Evolutionary conservation across 2,113 vertebrate species (phyloP).

Genomic region (Chaetura pelagica): DNA sequence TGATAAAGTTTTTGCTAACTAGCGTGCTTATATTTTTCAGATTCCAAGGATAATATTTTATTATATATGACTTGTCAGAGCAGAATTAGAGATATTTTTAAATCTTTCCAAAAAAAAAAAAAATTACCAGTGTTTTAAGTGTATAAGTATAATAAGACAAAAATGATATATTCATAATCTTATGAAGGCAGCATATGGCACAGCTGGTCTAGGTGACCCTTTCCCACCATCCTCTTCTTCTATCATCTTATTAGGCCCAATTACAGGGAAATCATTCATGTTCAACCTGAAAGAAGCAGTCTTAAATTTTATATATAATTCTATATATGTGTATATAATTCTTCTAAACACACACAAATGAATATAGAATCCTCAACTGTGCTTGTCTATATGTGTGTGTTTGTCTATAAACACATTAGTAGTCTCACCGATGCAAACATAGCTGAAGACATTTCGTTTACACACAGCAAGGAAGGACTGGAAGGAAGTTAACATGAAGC

Average conservation of each 20-base stretch:
- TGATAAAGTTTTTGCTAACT: conserved; percentile 22
- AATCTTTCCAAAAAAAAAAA: neutral
- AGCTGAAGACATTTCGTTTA: neutral
- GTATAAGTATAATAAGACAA: neutral
- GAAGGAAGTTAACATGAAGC: neutral
- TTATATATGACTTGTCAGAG: conserved; percentile 1
- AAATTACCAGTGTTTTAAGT: neutral
- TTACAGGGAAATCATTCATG: neutral
- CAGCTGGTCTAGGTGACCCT: neutral
- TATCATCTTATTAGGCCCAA: neutral
- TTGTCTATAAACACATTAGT: neutral
- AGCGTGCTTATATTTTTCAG: neutral
- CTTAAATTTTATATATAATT: neutral
- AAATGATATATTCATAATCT: neutral
- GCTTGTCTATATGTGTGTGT: neutral
- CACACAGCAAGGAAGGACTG: neutral
- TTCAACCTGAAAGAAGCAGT: neutral
- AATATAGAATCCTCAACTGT: neutral
- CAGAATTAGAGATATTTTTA: neutral
- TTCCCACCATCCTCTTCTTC: neutral
- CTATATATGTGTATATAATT: neutral
- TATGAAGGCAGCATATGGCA: neutral
- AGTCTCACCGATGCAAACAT: neutral
- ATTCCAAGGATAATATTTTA: neutral
- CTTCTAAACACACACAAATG: neutral